Base-by-base conservation (phyloP, 1,140 invertebrate genomes). In the Stenopsyche tienmushanensis region DNA sequence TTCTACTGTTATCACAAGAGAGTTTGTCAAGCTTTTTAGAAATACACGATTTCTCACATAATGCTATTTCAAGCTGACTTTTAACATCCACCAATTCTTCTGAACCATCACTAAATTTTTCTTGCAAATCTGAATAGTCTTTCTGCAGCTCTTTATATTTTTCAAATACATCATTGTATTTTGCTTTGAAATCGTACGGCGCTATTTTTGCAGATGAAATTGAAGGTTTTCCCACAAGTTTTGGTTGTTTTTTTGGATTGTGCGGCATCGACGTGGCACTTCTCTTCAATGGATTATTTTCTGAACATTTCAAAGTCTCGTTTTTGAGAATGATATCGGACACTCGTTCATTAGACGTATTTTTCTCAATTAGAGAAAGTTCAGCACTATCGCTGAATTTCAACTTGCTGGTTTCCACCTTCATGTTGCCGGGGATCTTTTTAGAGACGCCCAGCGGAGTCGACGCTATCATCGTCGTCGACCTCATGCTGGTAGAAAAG, bases 101-200 rank as follows among this genome's bases (percentile, higher is more conserved):
- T 29, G 77, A 71, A 52, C 82, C 77, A 57, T 82, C 74, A 62
- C 77, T 72, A 72, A 85, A 77, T 63, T 82, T 78, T 29, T 83
- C 79, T 72, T 83, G 76, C 9, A 84, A 74, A 24, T 80, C 76
- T 64, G 72, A 81, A 68, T 79, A 78, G 17, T 1, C 29, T n/a
- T 8, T 5, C 17, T 47, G 9, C 3, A 84, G 72, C 10, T 74
- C 74, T 69, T 84, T 83, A 68, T 84, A 80, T 69, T 84, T 84
- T 67, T 85, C 82, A 34, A 84, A 74, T 24, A 85, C 74, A 65
- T 84, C 82, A 73, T 82, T 80, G 71, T 82, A 85, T 34, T 82
- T 78, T 9, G 83, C 83, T 71, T 85, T 85, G 67, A 78, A 85
- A 70, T 85, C 83, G 71, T 84, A 84, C 0, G 83, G 77, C 2